phyloP scores from a whole-genome alignment of 2,113 vertebrate genomes.

The Melanotaenia duboulayi region DNA sequence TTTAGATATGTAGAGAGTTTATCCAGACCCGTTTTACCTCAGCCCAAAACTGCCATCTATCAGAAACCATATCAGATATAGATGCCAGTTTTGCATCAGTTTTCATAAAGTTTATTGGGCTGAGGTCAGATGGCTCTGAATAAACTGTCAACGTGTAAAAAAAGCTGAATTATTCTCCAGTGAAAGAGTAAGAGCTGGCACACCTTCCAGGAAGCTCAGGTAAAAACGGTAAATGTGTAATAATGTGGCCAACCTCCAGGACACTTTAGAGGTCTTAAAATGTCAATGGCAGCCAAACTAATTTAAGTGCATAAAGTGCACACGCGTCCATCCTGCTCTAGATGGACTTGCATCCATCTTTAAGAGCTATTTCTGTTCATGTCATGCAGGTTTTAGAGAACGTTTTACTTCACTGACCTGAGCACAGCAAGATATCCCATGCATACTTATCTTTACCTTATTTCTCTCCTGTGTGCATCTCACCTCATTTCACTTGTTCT shows the following conservation, averaged over 20 bases:
- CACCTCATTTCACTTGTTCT: background rate
- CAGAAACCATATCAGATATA: too few relatives aligned
- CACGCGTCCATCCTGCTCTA: slow-evolving; percentile 18
- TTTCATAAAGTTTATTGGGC: slow-evolving; percentile 37
- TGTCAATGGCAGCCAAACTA: slow-evolving; percentile 29
- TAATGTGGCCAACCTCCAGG: slow-evolving; percentile 40
- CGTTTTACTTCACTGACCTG: slow-evolving; percentile 15
- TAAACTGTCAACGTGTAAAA: slow-evolving; percentile 28
- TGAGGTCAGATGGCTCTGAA: slow-evolving; percentile 20
- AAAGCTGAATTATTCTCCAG: background rate
- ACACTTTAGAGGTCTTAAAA: slow-evolving; percentile 27
- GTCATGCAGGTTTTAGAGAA: slow-evolving; percentile 31
- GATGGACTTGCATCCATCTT: slow-evolving; percentile 45
- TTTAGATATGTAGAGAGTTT: too few relatives aligned
- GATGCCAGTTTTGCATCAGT: background rate
- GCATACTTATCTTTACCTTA: slow-evolving; percentile 1
- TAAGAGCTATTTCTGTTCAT: slow-evolving; percentile 48
- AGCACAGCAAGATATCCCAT: slow-evolving; percentile 29
- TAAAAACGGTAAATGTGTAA: slow-evolving; percentile 61
- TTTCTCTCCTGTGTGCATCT: slow-evolving; percentile 17
- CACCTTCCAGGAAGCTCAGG: slow-evolving; percentile 21
- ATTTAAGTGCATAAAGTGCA: slow-evolving; percentile 42
- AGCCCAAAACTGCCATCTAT: too few relatives aligned
- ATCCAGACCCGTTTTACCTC: too few relatives aligned
- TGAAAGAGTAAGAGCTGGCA: slow-evolving; percentile 4